Evolutionary conservation across 1,140 invertebrate genomes (phyloP).

Genomic region (Thaumetopoea pityocampa): DNA sequence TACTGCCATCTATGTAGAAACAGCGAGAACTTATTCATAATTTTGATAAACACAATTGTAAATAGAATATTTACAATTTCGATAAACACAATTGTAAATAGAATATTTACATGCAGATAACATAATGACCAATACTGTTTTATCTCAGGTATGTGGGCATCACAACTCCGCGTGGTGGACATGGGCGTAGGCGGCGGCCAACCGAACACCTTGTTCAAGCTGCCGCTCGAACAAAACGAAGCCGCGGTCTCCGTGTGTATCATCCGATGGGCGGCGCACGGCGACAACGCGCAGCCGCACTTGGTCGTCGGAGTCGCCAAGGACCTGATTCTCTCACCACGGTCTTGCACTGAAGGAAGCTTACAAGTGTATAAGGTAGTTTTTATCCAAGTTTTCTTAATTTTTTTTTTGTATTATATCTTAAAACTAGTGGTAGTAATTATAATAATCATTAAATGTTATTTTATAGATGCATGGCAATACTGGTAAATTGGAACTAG

Average conservation of each 20-base stretch:
- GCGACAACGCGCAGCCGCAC: conserved; percentile 45
- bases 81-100: no score
- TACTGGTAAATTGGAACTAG: conserved; percentile 84
- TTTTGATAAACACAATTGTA: no score
- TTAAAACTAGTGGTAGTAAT: not conserved
- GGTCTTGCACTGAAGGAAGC: conserved; percentile 86
- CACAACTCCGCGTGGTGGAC: conserved; percentile 93
- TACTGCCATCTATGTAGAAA: no score
- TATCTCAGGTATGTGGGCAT: conserved; percentile 95
- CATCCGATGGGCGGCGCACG: conserved; percentile 70
- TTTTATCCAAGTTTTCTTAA: not conserved
- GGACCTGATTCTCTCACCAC: conserved; percentile 92
- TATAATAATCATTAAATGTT: conserved; percentile 2
- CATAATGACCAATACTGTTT: conserved; percentile 3
- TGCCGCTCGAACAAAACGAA: conserved; percentile 96
- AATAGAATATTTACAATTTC: no score
- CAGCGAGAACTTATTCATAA: no score
- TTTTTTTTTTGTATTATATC: not conserved
- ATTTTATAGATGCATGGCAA: conserved; percentile 45
- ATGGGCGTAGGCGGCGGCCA: conserved; percentile 77
- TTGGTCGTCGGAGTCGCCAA: conserved; percentile 83
- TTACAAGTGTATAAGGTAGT: conserved; percentile 90
- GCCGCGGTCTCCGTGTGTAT: conserved; percentile 91
- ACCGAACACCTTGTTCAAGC: conserved; percentile 84
- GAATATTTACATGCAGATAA: no score